Evolutionary conservation across 2,888 invertebrate genomes (phyloP).

Genomic region (Hyposoter didymator): DNA sequence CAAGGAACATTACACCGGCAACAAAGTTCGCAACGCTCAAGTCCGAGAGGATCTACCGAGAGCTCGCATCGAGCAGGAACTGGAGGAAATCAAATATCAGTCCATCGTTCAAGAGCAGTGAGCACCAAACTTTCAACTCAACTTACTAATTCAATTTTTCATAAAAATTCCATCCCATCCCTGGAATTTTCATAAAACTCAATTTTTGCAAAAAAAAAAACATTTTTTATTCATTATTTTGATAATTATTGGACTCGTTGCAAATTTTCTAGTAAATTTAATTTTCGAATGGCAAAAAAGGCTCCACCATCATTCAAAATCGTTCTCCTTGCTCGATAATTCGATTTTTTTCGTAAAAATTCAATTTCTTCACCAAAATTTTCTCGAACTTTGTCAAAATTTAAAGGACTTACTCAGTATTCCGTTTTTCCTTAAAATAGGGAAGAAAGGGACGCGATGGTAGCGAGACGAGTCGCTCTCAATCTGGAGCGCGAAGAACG

Average conservation of each 20-base stretch:
- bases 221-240: too few relatives aligned
- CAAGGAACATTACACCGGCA: constrained; percentile 91
- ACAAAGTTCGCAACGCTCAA: constrained; percentile 90
- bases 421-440: constrained; percentile 79
- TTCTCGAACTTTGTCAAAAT: background rate
- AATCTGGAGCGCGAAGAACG: constrained; percentile 87
- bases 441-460: constrained; percentile 88
- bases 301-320: too few relatives aligned
- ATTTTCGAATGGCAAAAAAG: too few relatives aligned
- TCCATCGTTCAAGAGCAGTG: constrained; percentile 88
- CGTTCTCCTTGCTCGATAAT: too few relatives aligned
- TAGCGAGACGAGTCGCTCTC: constrained; percentile 89
- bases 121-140: constrained; percentile 76
- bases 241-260: too few relatives aligned
- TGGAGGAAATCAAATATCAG: constrained; percentile 87
- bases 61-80: constrained; percentile 90
- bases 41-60: constrained; percentile 92
- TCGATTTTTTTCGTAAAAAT: too few relatives aligned
- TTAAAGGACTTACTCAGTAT: background rate
- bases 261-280: too few relatives aligned
- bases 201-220: too few relatives aligned
- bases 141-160: background rate
- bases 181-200: too few relatives aligned
- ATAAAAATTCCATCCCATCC: background rate
- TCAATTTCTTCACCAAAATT: too few relatives aligned